Evolutionary conservation across 2,113 vertebrate species (phyloP).

Genomic region (Prunella fulvescens): DNA sequence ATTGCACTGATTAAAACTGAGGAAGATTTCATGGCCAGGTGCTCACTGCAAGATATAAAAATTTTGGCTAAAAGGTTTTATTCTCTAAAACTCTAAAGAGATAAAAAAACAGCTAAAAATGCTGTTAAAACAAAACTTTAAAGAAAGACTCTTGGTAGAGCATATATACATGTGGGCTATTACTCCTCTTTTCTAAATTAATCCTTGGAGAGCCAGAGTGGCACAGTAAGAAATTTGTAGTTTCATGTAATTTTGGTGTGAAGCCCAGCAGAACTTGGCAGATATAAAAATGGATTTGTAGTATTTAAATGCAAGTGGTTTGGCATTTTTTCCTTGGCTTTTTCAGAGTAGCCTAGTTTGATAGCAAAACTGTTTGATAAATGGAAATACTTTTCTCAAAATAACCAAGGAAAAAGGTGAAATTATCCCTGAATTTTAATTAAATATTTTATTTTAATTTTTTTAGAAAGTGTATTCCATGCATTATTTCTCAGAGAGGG

Average conservation of each 20-base stretch:
- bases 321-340: not conserved
- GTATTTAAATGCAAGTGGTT: not conserved
- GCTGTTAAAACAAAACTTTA: not conserved
- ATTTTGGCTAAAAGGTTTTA: not conserved
- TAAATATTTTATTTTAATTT: not conserved
- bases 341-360: not conserved
- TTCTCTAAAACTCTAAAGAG: not conserved
- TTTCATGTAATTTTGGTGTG: not conserved
- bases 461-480: not conserved
- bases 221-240: not conserved
- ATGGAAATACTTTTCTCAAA: not conserved
- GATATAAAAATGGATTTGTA: not conserved
- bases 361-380: not conserved
- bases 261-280: not conserved
- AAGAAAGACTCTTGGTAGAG: not conserved
- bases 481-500: not conserved
- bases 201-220: not conserved
- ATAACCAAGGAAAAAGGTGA: not conserved
- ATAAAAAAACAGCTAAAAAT: not conserved
- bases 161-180: not conserved
- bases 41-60: not conserved
- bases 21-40: not conserved
- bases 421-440: not conserved
- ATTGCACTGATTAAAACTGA: not conserved
- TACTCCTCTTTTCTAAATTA: not conserved